These are phyloP conservation scores for Colinus virginianus DNA, from an alignment of 2,113 vertebrate genomes.

Conservation along the genomic window DNA sequence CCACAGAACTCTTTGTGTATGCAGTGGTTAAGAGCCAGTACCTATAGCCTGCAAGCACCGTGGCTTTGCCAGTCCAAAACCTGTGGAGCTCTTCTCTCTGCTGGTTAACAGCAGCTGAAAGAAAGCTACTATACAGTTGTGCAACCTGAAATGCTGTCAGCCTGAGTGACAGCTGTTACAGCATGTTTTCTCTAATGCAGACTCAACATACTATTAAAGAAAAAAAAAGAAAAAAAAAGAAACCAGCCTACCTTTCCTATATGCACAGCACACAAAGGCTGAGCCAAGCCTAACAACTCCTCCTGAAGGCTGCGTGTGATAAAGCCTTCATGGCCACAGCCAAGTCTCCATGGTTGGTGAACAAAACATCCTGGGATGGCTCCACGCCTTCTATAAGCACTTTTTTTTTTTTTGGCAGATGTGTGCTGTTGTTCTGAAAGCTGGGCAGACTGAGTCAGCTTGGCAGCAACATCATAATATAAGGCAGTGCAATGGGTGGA, in stretches of 20 bases:
- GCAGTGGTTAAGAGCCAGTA: neutral
- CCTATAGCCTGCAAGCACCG: neutral
- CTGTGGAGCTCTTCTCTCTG: neutral
- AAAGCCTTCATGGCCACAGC: neutral
- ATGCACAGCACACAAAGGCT: neutral
- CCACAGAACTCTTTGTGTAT: too few relatives aligned
- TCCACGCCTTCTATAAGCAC: neutral
- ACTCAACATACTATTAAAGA: neutral
- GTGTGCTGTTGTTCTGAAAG: neutral
- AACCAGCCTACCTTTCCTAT: neutral
- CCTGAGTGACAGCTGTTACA: neutral
- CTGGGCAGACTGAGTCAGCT: neutral
- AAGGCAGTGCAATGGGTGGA: accelerated
- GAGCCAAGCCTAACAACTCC: neutral
- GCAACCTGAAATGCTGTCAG: neutral
- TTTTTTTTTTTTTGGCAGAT: neutral
- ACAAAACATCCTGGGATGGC: neutral
- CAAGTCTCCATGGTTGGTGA: neutral
- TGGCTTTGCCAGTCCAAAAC: neutral
- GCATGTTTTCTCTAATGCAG: neutral
- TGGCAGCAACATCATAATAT: neutral
- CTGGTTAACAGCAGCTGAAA: neutral
- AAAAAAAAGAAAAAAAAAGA: neutral
- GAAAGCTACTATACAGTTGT: neutral
- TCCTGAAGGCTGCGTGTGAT: neutral